phyloP scores from a whole-genome alignment of 2,888 invertebrate species.

The Coelogynopora nodosa region DNA sequence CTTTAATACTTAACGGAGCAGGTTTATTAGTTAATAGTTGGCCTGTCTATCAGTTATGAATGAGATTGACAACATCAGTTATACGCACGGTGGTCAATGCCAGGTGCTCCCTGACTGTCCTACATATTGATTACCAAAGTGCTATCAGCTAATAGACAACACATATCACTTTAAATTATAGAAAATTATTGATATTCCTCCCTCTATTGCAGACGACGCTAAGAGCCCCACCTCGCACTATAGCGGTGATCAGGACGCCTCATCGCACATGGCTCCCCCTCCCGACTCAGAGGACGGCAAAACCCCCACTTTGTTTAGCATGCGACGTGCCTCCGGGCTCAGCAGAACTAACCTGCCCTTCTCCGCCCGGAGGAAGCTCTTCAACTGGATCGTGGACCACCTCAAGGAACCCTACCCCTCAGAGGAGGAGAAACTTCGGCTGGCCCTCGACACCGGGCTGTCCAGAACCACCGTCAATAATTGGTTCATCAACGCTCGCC shows the following conservation, averaged over 20 bases:
- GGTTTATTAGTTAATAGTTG: not conserved
- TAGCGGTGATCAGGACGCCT: not conserved
- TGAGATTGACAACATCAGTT: not conserved
- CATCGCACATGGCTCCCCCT: not conserved
- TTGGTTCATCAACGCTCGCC: conserved; percentile 47
- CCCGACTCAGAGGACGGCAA: not conserved
- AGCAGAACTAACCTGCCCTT: conserved; percentile 46
- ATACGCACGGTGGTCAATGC: not conserved
- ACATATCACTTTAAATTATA: not conserved
- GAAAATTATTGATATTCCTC: no score
- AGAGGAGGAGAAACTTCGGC: conserved; percentile 45
- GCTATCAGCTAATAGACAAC: no score
- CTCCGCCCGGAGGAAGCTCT: conserved; percentile 46
- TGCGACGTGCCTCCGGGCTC: conserved; percentile 40
- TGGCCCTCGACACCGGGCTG: conserved; percentile 45
- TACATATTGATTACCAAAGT: no score
- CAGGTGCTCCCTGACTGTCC: not conserved
- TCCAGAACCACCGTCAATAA: conserved; percentile 47
- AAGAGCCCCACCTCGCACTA: conserved; percentile 1
- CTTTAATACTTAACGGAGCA: not conserved
- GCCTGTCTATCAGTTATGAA: not conserved
- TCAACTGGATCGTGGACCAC: conserved; percentile 45
- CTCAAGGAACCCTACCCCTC: conserved; percentile 46
- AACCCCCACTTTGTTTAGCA: not conserved
- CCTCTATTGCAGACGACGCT: not conserved